Base-by-base conservation (phyloP, 1,140 invertebrate genomes). In the Phthorimaea operculella region DNA sequence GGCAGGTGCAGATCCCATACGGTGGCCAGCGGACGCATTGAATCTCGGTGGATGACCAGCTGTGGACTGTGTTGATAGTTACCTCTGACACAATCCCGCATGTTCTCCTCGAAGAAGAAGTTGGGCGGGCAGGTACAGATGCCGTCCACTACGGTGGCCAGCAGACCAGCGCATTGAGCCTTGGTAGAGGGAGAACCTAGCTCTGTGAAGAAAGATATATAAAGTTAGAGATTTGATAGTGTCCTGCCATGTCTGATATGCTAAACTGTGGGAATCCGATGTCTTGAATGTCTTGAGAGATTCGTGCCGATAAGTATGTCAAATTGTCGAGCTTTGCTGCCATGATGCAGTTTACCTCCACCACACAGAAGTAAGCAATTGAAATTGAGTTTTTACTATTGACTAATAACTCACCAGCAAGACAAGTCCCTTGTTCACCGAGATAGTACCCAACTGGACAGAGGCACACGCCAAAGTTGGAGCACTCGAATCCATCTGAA, bases 51-150 rank as follows among this genome's bases (percentile, higher is more conserved):
- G 21, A 28, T 28, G 21, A 28, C 6, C 21, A 28, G n/a, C n/a
- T n/a, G n/a, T n/a, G n/a, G n/a, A n/a, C n/a, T n/a, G n/a, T n/a
- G n/a, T n/a, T n/a, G n/a, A n/a, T n/a, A n/a, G n/a, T 28, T 28
- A 83, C 81, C 76, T 79, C 75, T 74, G 1, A 74, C 59, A 48
- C 81, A 84, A 12, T 76, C 74, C 16, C 68, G 69, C 79, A 84
- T 79, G 54, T 74, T 74, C 0, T 74, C 70, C 0, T 79, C 67
- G 39, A 68, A 82, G 62, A 68, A 81, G 61, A 79, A 76, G 51
- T 82, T 81, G 0, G 64, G 36, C 0, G 54, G 70, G 34, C 81
- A 84, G 0, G 60, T 62, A 57, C 81, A 84, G 0, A 76, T 14
- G 0, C 79, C 77, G 7, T 76, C 58, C 0, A 58, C 36, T 0